Evolutionary conservation across 2,797 vertebrate genomes (phyloP).

Genomic region (Notolabrus celidotus): DNA sequence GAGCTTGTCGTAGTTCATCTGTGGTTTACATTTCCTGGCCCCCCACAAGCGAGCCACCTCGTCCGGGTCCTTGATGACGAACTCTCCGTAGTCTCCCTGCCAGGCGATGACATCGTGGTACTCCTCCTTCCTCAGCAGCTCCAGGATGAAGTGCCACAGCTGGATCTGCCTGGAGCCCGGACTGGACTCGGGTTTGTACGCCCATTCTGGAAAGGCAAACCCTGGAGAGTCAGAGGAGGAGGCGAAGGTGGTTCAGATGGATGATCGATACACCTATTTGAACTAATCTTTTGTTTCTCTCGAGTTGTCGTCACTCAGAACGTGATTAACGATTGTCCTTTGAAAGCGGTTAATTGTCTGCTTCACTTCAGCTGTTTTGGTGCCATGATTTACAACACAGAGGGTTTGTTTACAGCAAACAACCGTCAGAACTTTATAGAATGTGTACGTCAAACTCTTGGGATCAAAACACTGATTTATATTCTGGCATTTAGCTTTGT

Average conservation of each 20-base stretch:
- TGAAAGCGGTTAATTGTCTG: too few relatives aligned
- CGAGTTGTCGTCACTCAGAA: too few relatives aligned
- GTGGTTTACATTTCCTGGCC: constrained; percentile 92
- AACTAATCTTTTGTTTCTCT: too few relatives aligned
- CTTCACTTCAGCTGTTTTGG: too few relatives aligned
- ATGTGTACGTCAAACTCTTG: too few relatives aligned
- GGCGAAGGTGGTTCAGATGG: constrained; percentile 15
- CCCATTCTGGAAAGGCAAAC: constrained; percentile 94
- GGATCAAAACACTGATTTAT: too few relatives aligned
- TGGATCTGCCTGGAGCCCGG: constrained; percentile 95
- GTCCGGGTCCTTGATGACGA: constrained; percentile 95
- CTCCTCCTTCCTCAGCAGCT: constrained; percentile 92
- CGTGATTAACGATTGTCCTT: too few relatives aligned
- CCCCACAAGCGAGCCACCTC: constrained; percentile 95
- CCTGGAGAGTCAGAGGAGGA: constrained; percentile 73
- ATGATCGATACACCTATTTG: too few relatives aligned
- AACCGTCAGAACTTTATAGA: too few relatives aligned
- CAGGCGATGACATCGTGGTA: constrained; percentile 95
- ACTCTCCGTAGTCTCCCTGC: constrained; percentile 95
- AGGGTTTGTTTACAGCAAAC: too few relatives aligned
- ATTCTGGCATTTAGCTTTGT: too few relatives aligned
- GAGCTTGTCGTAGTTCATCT: constrained; percentile 97
- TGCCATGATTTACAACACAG: too few relatives aligned
- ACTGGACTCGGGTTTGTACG: constrained; percentile 94
- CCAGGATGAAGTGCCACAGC: constrained; percentile 96